A percentile compares a stretch with the other conserved stretches of the same genome.
Conservation (phyloP, 2,888 invertebrate species). For the Cantharis rustica region DNA sequence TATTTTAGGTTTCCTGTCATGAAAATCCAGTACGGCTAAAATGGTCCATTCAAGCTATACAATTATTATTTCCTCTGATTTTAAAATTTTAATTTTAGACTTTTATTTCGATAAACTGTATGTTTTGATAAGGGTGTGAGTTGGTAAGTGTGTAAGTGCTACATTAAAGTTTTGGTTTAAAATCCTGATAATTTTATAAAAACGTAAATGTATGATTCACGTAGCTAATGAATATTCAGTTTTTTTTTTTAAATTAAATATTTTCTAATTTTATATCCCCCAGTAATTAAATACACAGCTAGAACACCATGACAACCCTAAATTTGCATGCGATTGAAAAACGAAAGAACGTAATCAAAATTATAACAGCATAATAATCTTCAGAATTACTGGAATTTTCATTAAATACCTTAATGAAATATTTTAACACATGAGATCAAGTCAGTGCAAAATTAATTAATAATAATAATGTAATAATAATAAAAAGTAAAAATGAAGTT, state of each 20-base stretch:
- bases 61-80: too few relatives aligned
- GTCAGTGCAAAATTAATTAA: neutral
- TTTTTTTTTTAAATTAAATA: neutral
- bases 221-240: neutral
- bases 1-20: too few relatives aligned
- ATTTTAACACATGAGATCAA: neutral
- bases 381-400: neutral
- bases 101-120: too few relatives aligned
- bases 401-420: neutral
- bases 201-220: neutral
- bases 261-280: neutral
- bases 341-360: neutral
- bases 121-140: too few relatives aligned
- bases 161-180: neutral
- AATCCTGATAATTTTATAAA: neutral
- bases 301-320: neutral
- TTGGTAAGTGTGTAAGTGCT: neutral
- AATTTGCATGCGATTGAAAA: neutral
- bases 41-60: too few relatives aligned
- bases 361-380: neutral
- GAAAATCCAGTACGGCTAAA: too few relatives aligned
- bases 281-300: neutral
- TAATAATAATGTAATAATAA: neutral
- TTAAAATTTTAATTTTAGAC: too few relatives aligned
- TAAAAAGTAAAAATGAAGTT: neutral